Percentiles rank a stretch among this genome's conserved stretches.
phyloP scores from a whole-genome alignment of 2,888 invertebrate genomes.

The Rhimphoctona megacephalus region DNA sequence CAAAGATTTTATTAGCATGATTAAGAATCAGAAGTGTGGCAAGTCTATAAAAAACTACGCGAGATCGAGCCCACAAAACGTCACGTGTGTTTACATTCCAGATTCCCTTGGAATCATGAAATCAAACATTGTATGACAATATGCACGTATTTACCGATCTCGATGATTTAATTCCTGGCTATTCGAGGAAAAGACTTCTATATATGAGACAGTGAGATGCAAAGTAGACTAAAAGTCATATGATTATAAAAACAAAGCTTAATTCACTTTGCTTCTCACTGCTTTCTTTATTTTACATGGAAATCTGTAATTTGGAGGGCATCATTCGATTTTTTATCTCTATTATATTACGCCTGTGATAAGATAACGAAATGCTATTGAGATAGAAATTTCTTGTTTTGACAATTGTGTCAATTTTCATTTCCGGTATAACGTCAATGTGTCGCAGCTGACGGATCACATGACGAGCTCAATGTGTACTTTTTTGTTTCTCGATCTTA shows the following conservation, averaged over 20 bases:
- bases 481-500: neutral
- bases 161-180: conserved; percentile 39
- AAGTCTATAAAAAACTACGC: conserved; percentile 46
- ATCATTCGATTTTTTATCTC: neutral
- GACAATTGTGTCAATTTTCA: neutral
- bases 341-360: conserved; percentile 33
- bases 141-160: conserved; percentile 28
- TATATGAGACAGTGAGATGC: neutral
- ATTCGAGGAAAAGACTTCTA: neutral
- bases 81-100: conserved; percentile 29
- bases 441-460: neutral
- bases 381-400: neutral
- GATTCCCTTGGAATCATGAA: conserved; percentile 30
- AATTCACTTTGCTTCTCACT: neutral
- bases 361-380: conserved; percentile 51
- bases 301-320: neutral
- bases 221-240: neutral
- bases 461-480: neutral
- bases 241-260: too few relatives aligned
- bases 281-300: neutral
- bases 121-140: conserved; percentile 34
- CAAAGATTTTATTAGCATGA: conserved; percentile 3
- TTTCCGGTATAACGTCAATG: conserved; percentile 1
- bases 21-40: conserved; percentile 31
- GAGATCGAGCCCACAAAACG: conserved; percentile 29